Conservation (phyloP, 2,888 invertebrate species). For the Stomorhina lunata region DNA sequence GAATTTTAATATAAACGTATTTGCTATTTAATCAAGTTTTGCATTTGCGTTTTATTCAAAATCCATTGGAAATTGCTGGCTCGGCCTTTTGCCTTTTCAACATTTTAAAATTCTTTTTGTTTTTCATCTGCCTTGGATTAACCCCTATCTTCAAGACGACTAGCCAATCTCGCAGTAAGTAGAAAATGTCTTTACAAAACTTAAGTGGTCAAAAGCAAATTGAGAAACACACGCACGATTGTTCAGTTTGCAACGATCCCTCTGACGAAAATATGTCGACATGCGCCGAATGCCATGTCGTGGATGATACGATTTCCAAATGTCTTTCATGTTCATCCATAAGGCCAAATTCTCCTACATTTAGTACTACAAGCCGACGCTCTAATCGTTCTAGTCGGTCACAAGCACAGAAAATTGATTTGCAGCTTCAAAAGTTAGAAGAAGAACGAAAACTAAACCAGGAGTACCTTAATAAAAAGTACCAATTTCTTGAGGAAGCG, state of each 20-base stretch:
- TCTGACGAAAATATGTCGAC: background rate
- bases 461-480: slow-evolving; percentile 32
- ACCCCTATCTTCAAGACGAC: too few species aligned
- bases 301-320: background rate
- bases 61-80: too few species aligned
- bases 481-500: slow-evolving; percentile 38
- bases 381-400: background rate
- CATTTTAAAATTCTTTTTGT: too few species aligned
- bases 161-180: too few species aligned
- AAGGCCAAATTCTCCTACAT: background rate
- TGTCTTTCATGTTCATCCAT: slow-evolving; percentile 3
- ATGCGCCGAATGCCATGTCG: background rate
- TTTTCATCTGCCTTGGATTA: too few species aligned
- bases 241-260: background rate
- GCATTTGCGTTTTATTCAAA: too few species aligned
- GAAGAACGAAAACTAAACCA: slow-evolving; percentile 17
- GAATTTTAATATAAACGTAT: too few species aligned
- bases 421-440: background rate
- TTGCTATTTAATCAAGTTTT: too few species aligned
- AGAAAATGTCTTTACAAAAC: too few species aligned
- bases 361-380: background rate
- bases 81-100: too few species aligned
- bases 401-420: background rate
- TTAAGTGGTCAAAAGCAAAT: background rate
- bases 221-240: background rate